These are phyloP conservation scores for Dendrophyllia cribrosa DNA, from an alignment of 64 coral and sea anemone genomes.

Conservation along the genomic window DNA sequence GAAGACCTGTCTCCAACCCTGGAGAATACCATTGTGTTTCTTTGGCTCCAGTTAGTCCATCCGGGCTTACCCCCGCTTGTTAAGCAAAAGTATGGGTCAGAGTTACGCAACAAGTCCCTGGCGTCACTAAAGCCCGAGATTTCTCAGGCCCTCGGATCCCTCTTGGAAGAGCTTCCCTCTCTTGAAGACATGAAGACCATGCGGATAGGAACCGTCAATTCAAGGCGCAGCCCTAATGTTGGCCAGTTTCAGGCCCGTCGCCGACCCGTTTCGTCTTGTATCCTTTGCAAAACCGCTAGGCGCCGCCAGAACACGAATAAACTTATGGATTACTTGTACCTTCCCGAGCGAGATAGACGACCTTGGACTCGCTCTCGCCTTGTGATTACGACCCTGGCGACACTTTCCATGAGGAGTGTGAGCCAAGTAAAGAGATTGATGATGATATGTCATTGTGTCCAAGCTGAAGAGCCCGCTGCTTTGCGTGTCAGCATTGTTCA, in stretches of 20 bases:
- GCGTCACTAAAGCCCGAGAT: conserved; percentile 56
- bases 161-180: conserved; percentile 26
- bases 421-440: neutral
- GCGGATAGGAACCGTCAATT: neutral
- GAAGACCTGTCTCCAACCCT: conserved; percentile 38
- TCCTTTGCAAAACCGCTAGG: conserved; percentile 19
- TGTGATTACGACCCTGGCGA: neutral
- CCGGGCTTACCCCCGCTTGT: conserved; percentile 7
- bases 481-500: conserved; percentile 18
- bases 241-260: neutral
- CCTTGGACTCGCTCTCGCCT: neutral
- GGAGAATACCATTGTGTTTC: conserved; percentile 31
- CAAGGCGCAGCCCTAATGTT: neutral
- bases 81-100: conserved; percentile 43
- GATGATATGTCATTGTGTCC: neutral
- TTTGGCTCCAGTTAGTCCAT: conserved; percentile 7
- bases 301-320: neutral
- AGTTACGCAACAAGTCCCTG: conserved; percentile 29
- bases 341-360: neutral
- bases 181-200: conserved; percentile 14
- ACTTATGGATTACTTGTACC: conserved; percentile 34
- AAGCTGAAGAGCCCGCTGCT: neutral
- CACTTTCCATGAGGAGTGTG: neutral
- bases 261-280: neutral
- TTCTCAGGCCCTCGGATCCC: conserved; percentile 32